Conservation (phyloP, 2,113 vertebrate genomes). For the Eclectus roratus region DNA sequence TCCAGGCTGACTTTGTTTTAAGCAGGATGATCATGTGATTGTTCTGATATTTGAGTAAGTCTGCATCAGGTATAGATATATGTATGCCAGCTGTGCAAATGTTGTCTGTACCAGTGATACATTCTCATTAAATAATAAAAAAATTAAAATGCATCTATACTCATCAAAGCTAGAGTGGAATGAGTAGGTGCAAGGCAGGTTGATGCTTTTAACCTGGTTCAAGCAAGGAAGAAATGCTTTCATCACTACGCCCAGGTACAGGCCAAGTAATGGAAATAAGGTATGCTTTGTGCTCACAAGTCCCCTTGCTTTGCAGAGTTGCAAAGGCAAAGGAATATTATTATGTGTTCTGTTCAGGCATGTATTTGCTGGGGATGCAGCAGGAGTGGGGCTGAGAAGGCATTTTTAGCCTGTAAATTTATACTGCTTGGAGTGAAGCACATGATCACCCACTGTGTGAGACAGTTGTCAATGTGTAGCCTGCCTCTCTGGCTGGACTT, state of each 20-base stretch:
- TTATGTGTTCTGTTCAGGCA: background rate
- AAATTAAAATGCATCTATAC: background rate
- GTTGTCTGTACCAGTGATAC: background rate
- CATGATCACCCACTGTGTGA: background rate
- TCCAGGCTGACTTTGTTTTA: background rate
- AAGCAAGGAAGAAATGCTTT: background rate
- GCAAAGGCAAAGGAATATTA: background rate
- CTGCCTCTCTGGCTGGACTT: background rate
- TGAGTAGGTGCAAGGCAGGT: background rate
- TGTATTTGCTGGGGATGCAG: background rate
- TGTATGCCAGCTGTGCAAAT: background rate
- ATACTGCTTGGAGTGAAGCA: background rate
- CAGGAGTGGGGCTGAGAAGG: rapidly evolving
- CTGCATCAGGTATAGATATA: background rate
- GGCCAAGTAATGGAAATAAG: background rate
- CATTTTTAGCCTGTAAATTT: background rate
- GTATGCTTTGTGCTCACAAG: background rate
- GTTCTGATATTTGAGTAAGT: background rate
- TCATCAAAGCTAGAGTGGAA: background rate
- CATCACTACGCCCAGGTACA: background rate
- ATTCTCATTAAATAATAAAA: background rate
- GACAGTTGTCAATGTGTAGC: background rate
- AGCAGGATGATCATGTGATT: background rate
- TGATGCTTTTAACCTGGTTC: background rate
- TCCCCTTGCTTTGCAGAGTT: background rate